phyloP scores from a whole-genome alignment of 1,140 invertebrate species.

The Oscheius sp. region DNA sequence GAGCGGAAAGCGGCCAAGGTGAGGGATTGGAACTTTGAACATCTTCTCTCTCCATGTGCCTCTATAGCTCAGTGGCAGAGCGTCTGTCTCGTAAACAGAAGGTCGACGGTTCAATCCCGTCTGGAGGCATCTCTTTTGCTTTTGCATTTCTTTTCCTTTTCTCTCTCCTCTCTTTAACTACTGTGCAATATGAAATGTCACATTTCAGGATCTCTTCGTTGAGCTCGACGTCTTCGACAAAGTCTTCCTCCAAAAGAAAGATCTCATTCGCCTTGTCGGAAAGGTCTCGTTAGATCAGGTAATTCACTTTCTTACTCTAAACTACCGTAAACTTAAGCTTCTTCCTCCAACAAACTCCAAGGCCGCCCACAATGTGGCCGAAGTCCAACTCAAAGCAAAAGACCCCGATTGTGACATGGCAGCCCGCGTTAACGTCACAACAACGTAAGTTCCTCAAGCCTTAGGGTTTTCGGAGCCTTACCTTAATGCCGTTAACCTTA shows the following conservation, averaged over 20 bases:
- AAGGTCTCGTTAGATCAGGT: constrained; percentile 36
- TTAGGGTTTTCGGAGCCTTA: constrained; percentile 1
- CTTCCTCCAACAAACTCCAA: constrained; percentile 42
- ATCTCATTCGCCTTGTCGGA: constrained; percentile 37
- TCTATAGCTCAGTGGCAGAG: too few species aligned
- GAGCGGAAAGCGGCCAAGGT: constrained; percentile 44
- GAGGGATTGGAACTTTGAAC: too few species aligned
- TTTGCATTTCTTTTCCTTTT: too few species aligned
- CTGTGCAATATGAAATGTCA: too few species aligned
- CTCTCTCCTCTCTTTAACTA: too few species aligned
- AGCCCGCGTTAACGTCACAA: constrained; percentile 41
- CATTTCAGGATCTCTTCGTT: constrained; percentile 24
- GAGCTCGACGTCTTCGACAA: constrained; percentile 45
- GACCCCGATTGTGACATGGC: constrained; percentile 30
- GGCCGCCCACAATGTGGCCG: constrained; percentile 41
- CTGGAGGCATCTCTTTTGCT: too few species aligned
- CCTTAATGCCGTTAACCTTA: neutral
- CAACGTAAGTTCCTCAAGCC: constrained; percentile 34
- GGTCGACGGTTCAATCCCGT: too few species aligned
- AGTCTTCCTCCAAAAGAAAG: constrained; percentile 42
- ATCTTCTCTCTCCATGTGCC: too few species aligned
- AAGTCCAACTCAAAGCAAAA: constrained; percentile 34
- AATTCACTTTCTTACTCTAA: neutral
- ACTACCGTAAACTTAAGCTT: constrained; percentile 14
- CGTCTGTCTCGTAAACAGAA: too few species aligned